Conservation (phyloP, 2,888 invertebrate species). For the Laspeyria flexula region DNA sequence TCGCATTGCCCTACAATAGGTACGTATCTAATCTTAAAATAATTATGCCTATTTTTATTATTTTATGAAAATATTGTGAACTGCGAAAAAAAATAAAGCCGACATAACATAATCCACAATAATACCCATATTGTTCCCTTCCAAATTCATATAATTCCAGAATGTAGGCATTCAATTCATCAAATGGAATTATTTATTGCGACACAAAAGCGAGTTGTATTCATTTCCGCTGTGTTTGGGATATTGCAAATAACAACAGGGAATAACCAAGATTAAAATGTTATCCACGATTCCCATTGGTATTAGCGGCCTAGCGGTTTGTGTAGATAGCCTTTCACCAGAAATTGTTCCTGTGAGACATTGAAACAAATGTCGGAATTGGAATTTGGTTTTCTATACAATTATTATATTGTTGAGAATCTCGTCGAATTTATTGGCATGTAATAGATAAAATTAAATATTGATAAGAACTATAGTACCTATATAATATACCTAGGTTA, state of each 20-base stretch:
- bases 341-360: constrained; percentile 29
- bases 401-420: not conserved
- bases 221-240: constrained; percentile 35
- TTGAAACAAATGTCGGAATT: constrained; percentile 14
- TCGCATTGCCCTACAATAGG: too few species aligned
- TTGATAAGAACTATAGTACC: too few species aligned
- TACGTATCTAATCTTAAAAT: too few species aligned
- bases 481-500: too few species aligned
- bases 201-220: constrained; percentile 32
- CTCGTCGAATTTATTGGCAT: too few species aligned
- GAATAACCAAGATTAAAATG: constrained; percentile 48
- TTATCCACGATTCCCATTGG: constrained; percentile 38
- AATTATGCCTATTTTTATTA: too few species aligned
- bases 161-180: constrained; percentile 37
- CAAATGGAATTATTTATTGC: constrained; percentile 41
- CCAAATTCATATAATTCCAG: constrained; percentile 31
- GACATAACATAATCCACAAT: not conserved
- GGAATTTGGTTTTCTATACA: not conserved
- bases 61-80: too few species aligned
- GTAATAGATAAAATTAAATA: too few species aligned
- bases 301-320: constrained; percentile 32
- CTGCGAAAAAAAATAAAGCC: too few species aligned
- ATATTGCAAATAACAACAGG: constrained; percentile 37
- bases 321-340: constrained; percentile 34
- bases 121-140: constrained; percentile 9